Evolutionary conservation across 53 echinoderm and acorn worm genomes (phyloP), one percentile per base, ranked within the genome.

Genomic region (Patiria pectinifera): DNA sequence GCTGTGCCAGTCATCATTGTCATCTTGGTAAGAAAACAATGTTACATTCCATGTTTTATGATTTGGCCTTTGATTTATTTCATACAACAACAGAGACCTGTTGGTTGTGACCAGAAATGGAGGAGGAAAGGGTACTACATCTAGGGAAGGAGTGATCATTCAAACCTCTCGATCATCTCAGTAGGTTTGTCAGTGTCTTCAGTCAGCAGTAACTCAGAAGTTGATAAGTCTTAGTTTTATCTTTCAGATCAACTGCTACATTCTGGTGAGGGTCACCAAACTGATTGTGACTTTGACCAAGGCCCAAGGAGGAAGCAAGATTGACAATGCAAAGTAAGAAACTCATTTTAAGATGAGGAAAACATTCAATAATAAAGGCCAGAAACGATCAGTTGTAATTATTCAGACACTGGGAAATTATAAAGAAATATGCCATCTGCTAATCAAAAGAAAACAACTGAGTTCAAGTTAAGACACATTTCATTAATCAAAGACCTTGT

Each of bases 281-380:
- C 91, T 91, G 76, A 94, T 94, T 86, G 79, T 94, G 60, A 91
- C 86, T 44, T 82, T 94, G 15, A 85, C 69, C 2, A 86, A 59
- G 14, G 94, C 91, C 53, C 80, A 85, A 13, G 86, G 91, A 16
- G 75, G 59, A 59, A 91, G 89, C 75, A 91, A 94, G 19, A 6
- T 86, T 3, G 83, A 91, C 2, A 23, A 71, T 60, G 91, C 91
- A 53, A 94, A 91, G 94, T 94, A 81, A 94, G 94, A 85, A 2
- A 14, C 35, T 48, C 69, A 45, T 19, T 53, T 82, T 53, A 12
- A 12, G 62, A 60, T 12, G 45, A n/a, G 43, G 62, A 35, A 59
- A 19, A 11, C 9, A 60, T 60, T 60, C 9, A 12, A 60, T 11
- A 2, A 0, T 11, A 60, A 60, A 60, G 60, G 60, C 9, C 60